Evolutionary conservation across 2,888 invertebrate species (phyloP), one percentile per base, ranked within the genome.

Genomic region (Microchrysa polita): DNA sequence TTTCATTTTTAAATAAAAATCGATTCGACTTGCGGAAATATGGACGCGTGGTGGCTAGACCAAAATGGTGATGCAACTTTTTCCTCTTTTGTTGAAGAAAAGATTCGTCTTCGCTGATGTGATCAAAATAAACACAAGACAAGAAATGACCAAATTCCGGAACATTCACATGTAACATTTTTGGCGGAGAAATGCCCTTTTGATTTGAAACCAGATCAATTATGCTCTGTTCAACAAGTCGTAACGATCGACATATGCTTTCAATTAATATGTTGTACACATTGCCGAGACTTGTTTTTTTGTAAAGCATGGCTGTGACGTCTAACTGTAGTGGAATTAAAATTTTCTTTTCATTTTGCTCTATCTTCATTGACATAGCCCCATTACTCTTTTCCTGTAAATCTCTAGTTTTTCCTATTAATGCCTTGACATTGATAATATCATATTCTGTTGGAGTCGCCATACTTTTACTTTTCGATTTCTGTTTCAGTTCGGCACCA

Each of bases 231-330:
- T 93, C 91, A 77, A 91, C 86, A 67, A 91, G 84, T 77, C 89
- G 87, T 61, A 94, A 85, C 73, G 92, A 90, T 52, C 92, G 87
- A 79, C 92, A 91, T 34, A 92, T 88, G 74, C 92, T 91, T 81
- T 93, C 93, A 5, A 93, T 90, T 5, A 94, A 84, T 77, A 92
- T 90, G 76, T 90, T 90, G 82, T 93, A 93, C 1, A 94, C 81
- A 57, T 90, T 88, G 74, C 87, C 83, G 52, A 91, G 82, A 79
- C 88, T 90, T 0, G 90, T 89, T 77, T 88, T 88, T 73, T 89
- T 87, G 79, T 90, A 89, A 9, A 93, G 88, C 81, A 93, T 87
- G 1, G 92, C 90, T 79, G 94, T 83, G 0, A 91, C 88, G 82
- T 94, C 93, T 74, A 94, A 86, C 80, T 88, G 86, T 57, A 92